A percentile compares a stretch with the other conserved stretches of the same genome.
Evolutionary conservation across 2,797 vertebrate genomes (phyloP).

Genomic region (Rachycentron canadum): DNA sequence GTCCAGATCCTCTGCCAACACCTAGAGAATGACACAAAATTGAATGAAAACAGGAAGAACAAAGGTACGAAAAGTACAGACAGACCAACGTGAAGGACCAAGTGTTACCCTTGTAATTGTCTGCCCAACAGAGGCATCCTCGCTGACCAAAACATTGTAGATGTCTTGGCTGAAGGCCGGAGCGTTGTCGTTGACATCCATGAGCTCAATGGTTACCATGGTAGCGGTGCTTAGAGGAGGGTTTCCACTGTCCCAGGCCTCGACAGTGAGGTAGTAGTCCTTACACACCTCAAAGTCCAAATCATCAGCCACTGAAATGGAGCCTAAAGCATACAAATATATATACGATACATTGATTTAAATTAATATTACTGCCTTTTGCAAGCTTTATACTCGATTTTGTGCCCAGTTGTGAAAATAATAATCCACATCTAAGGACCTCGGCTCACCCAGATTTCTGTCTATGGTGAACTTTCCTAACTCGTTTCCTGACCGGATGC

Average conservation of each 20-base stretch:
- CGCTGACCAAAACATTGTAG: slow-evolving; percentile 93
- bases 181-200: slow-evolving; percentile 96
- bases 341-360: neutral
- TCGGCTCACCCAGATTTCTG: slow-evolving; percentile 87
- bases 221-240: slow-evolving; percentile 93
- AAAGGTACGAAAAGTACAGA: neutral
- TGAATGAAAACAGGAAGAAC: neutral
- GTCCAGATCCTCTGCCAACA: slow-evolving; percentile 94
- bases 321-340: slow-evolving; percentile 81
- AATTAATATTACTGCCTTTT: neutral
- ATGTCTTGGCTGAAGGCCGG: slow-evolving; percentile 92
- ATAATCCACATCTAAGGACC: neutral
- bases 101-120: slow-evolving; percentile 88
- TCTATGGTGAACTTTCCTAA: slow-evolving; percentile 93
- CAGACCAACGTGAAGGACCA: neutral
- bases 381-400: neutral
- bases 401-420: neutral
- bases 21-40: slow-evolving; percentile 75
- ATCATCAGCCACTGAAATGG: slow-evolving; percentile 90
- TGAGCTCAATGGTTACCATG: slow-evolving; percentile 93
- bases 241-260: slow-evolving; percentile 93
- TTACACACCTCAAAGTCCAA: slow-evolving; percentile 95
- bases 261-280: slow-evolving; percentile 93
- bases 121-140: slow-evolving; percentile 92
- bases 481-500: slow-evolving; percentile 93